phyloP scores from a whole-genome alignment of 1,140 invertebrate species.

The Vollenhovia emeryi region DNA sequence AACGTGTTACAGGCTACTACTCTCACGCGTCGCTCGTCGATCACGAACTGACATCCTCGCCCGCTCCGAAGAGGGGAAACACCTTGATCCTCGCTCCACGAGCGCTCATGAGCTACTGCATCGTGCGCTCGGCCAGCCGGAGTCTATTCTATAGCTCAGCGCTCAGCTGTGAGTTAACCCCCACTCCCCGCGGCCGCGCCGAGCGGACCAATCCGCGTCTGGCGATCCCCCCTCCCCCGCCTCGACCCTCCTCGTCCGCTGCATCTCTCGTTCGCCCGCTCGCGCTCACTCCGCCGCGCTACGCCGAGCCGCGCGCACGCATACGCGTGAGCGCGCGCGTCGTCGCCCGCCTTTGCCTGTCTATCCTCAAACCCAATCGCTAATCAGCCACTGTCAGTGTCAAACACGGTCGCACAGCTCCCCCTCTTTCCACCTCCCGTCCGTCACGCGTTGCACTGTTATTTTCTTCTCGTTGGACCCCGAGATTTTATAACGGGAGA shows the following conservation, averaged over 20 bases:
- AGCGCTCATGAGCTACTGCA: constrained; percentile 84
- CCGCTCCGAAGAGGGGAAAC: constrained; percentile 48
- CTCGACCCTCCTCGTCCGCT: not conserved
- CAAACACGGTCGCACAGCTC: constrained; percentile 33
- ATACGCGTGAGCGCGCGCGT: not conserved
- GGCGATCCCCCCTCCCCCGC: not conserved
- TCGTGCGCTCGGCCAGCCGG: constrained; percentile 66
- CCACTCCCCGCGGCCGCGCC: constrained; percentile 58
- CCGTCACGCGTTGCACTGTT: not conserved
- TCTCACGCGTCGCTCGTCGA: constrained; percentile 74
- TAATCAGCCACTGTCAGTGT: constrained; percentile 42
- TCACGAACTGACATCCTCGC: constrained; percentile 77
- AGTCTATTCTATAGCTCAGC: constrained; percentile 79
- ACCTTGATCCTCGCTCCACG: constrained; percentile 78
- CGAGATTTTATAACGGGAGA: not conserved
- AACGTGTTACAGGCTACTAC: constrained; percentile 12
- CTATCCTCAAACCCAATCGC: constrained; percentile 49
- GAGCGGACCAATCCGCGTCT: constrained; percentile 67
- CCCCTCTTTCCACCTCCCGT: too few relatives aligned
- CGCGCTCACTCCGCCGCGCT: constrained; percentile 17
- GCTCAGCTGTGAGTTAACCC: constrained; percentile 80
- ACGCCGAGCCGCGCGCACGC: constrained; percentile 9
- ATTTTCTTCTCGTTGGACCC: not conserved
- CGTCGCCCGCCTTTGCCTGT: not conserved
- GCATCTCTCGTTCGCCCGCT: not conserved